phyloP scores from a whole-genome alignment of 2,113 vertebrate species.

The Erythrocercus mccallii region DNA sequence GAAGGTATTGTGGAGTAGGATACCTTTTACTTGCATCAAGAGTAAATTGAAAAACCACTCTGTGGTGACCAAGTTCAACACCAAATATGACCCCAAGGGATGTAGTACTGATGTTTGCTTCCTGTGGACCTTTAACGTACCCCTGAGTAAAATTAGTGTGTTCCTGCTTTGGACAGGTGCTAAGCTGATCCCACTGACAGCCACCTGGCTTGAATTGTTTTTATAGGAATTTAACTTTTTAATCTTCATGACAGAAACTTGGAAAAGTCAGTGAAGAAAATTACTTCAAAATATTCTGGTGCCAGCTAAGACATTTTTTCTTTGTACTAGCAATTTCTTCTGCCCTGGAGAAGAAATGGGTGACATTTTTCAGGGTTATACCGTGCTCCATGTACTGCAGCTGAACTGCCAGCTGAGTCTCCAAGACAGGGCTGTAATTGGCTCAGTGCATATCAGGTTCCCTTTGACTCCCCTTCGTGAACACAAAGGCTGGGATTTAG shows the following conservation, averaged over 20 bases:
- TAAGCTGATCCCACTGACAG: neutral
- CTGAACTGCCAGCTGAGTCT: neutral
- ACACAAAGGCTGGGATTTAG: neutral
- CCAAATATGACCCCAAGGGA: neutral
- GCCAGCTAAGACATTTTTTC: neutral
- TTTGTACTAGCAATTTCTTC: neutral
- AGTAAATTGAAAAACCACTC: neutral
- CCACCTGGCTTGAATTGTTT: neutral
- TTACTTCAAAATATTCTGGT: neutral
- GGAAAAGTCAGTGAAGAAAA: conserved; percentile 5
- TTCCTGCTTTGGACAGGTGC: neutral
- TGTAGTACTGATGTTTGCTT: neutral
- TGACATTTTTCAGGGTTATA: neutral
- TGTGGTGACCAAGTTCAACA: neutral
- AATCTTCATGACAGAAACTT: neutral
- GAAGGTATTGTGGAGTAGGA: neutral
- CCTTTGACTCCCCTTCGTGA: neutral
- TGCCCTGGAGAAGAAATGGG: neutral
- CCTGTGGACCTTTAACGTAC: neutral
- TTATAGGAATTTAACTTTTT: neutral
- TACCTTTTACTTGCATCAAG: neutral
- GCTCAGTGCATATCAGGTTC: neutral
- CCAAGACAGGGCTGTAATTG: neutral
- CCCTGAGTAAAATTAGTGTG: neutral
- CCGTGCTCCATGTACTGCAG: neutral